Evolutionary conservation across 2,113 vertebrate genomes (phyloP).

Genomic region (Mobula birostris): DNA sequence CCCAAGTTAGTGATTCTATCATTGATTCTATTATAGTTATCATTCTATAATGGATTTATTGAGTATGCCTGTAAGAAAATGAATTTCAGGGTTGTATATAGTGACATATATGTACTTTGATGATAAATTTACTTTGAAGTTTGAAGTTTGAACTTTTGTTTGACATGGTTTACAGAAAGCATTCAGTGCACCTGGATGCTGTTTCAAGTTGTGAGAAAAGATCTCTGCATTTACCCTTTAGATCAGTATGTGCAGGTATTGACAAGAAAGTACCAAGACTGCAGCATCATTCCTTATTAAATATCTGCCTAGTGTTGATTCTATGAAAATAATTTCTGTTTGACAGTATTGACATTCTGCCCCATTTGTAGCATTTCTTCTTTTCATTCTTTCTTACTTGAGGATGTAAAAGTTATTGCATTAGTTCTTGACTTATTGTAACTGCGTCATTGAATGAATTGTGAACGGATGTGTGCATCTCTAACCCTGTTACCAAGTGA

Average conservation of each 20-base stretch:
- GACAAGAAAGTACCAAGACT: not conserved
- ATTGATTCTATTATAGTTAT: too few species aligned
- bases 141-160: too few species aligned
- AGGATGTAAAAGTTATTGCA: not conserved
- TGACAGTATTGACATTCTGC: not conserved
- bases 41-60: too few species aligned
- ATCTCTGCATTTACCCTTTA: not conserved
- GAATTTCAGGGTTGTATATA: too few species aligned
- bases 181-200: not conserved
- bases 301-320: not conserved
- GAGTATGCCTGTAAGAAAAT: too few species aligned
- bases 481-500: conserved; percentile 16
- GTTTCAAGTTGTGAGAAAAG: not conserved
- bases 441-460: not conserved
- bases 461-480: not conserved
- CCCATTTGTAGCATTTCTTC: not conserved
- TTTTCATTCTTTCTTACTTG: not conserved
- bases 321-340: not conserved
- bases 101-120: too few species aligned
- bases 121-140: too few species aligned
- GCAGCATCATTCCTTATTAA: not conserved
- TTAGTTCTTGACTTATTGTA: not conserved
- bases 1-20: too few species aligned
- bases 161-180: too few species aligned
- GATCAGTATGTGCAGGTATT: not conserved